Percentiles rank a stretch among this genome's conserved stretches.
phyloP scores from a whole-genome alignment of 2,797 vertebrate species.

The Telmatherina bonti region DNA sequence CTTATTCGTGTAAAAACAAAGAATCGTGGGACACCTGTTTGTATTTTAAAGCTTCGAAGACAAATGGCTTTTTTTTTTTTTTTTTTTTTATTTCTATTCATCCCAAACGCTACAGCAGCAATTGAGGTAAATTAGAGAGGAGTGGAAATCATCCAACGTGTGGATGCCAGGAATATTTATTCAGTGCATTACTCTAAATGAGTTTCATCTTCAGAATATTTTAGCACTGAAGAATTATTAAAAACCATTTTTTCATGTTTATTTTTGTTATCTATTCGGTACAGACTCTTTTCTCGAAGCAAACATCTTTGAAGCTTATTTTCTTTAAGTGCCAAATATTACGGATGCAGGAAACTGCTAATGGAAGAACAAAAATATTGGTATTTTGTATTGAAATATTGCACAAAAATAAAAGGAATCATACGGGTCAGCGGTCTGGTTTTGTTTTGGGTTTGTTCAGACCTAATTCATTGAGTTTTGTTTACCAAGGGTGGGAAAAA shows the following conservation, averaged over 20 bases:
- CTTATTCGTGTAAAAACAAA: conserved; percentile 12
- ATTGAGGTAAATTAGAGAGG: conserved; percentile 21
- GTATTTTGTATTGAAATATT: too few species aligned
- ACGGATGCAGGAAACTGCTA: neutral
- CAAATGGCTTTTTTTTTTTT: conserved; percentile 16
- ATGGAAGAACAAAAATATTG: too few species aligned
- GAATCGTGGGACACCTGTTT: conserved; percentile 39
- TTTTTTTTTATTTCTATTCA: conserved; percentile 44
- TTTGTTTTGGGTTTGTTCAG: neutral
- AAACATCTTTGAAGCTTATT: conserved; percentile 22
- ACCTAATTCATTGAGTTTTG: neutral
- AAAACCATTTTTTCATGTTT: conserved; percentile 11
- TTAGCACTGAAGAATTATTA: conserved; percentile 5
- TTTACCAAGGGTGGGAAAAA: neutral
- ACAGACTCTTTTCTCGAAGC: conserved; percentile 15
- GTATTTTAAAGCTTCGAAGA: conserved; percentile 22
- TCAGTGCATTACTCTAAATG: conserved; percentile 1
- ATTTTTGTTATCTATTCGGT: conserved; percentile 7
- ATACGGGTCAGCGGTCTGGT: neutral
- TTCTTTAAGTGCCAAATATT: conserved; percentile 25
- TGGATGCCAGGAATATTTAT: conserved; percentile 29
- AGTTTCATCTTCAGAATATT: conserved; percentile 7
- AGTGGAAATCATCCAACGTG: conserved; percentile 25
- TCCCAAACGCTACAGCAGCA: conserved; percentile 25
- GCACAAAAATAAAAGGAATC: conserved; percentile 2